Evolutionary conservation across 2,113 vertebrate genomes (phyloP).

Genomic region (Danio rerio): GRCz12tu NC_133186.1:42599001-42599500

Average conservation of each 20-base stretch:
- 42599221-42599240: not conserved
- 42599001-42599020: too few relatives aligned
- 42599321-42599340: not conserved
- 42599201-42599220: not conserved
- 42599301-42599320: too few relatives aligned
- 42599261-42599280: not conserved
- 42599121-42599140: too few relatives aligned
- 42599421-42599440: not conserved
- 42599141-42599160: not conserved
- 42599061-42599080: too few relatives aligned
- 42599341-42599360: not conserved
- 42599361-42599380: not conserved
- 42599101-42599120: too few relatives aligned
- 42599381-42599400: not conserved
- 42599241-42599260: not conserved
- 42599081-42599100: not conserved
- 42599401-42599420: not conserved
- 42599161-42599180: not conserved
- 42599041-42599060: too few relatives aligned
- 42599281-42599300: too few relatives aligned
- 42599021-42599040: too few relatives aligned
- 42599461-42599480: too few relatives aligned
- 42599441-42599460: too few relatives aligned
- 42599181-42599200: not conserved
- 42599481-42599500: too few relatives aligned